Percentiles rank a stretch among this genome's conserved stretches.
These are phyloP conservation scores for Drosophila orena DNA, from an alignment of 1,140 invertebrate species.

Conservation along the genomic window DNA sequence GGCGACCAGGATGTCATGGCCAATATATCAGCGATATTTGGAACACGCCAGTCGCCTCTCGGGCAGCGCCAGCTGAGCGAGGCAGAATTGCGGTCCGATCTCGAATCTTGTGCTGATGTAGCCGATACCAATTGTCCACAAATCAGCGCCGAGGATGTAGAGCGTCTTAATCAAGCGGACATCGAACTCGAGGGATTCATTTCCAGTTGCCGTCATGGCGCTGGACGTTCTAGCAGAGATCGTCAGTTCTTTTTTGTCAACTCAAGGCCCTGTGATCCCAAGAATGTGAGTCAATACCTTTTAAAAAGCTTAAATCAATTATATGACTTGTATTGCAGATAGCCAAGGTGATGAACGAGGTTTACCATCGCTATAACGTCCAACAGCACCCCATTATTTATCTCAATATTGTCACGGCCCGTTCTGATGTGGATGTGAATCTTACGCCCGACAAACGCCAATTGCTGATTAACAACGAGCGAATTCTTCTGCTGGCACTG, in stretches of 20 bases:
- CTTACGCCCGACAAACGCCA: constrained; percentile 99
- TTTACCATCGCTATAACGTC: constrained; percentile 95
- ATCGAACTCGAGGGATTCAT: constrained; percentile 89
- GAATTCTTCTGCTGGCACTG: constrained; percentile 90
- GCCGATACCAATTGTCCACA: constrained; percentile 50
- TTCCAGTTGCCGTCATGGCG: constrained; percentile 93
- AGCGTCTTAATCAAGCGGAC: constrained; percentile 58
- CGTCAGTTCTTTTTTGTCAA: constrained; percentile 98
- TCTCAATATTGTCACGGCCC: constrained; percentile 91
- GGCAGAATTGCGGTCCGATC: constrained; percentile 46
- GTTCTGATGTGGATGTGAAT: constrained; percentile 94
- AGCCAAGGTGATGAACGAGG: constrained; percentile 94
- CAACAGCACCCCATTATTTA: constrained; percentile 97
- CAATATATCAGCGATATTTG: constrained; percentile 95
- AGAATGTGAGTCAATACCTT: constrained; percentile 86
- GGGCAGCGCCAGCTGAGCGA: constrained; percentile 48
- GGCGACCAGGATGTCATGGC: constrained; percentile 89
- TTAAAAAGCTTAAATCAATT: neutral
- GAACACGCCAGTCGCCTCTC: constrained; percentile 89
- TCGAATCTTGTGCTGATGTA: constrained; percentile 48
- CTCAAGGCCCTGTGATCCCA: constrained; percentile 95
- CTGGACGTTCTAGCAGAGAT: constrained; percentile 93
- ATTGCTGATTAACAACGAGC: constrained; percentile 95
- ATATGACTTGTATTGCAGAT: constrained; percentile 85
- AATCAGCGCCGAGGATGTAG: constrained; percentile 68